Conservation (phyloP, 2,113 vertebrate genomes). For the Carlito syrichta region DNA sequence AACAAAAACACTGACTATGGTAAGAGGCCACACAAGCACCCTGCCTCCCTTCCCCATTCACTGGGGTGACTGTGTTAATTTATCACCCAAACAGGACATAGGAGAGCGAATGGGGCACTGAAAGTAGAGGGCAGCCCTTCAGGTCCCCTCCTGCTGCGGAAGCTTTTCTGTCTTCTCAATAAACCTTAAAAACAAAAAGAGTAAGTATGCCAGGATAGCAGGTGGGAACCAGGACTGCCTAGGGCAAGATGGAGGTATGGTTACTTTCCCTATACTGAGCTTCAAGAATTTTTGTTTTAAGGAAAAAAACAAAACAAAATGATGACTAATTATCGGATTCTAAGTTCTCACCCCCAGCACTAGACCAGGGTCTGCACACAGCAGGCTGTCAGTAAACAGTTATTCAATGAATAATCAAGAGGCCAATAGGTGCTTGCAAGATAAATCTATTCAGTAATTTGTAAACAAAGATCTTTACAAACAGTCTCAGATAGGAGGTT, state of each 20-base stretch:
- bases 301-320: background rate
- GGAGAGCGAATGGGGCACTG: background rate
- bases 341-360: background rate
- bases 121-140: too few species aligned
- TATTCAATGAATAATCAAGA: background rate
- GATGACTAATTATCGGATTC: background rate
- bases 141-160: too few species aligned
- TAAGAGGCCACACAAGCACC: rapidly evolving
- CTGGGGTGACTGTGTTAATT: background rate
- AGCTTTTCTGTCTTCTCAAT: too few species aligned
- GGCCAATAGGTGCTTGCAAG: background rate
- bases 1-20: background rate
- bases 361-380: too few species aligned
- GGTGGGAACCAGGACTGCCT: background rate
- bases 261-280: background rate
- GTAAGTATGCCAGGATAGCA: background rate
- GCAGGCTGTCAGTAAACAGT: background rate
- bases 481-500: background rate
- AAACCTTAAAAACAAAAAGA: too few species aligned
- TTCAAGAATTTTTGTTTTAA: background rate
- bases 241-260: background rate
- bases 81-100: background rate
- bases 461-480: background rate
- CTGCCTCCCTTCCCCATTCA: rapidly evolving
- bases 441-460: background rate